These are phyloP conservation scores for Microctonus brassicae DNA, from an alignment of 2,888 invertebrate species.

Conservation along the genomic window DNA sequence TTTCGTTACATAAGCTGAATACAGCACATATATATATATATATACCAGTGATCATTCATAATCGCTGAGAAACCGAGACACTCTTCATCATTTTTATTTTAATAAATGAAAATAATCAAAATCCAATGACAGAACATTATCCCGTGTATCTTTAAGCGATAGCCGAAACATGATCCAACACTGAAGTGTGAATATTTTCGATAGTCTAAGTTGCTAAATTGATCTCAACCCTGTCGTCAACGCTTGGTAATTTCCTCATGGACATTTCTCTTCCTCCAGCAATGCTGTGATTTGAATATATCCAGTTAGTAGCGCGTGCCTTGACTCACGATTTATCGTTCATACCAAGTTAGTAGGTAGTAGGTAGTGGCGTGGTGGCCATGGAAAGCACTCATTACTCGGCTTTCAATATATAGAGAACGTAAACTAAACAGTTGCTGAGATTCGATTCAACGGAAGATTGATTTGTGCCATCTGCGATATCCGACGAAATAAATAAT, in stretches of 20 bases:
- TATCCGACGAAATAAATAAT: constrained; percentile 33
- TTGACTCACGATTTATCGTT: constrained; percentile 53
- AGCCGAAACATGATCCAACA: background rate
- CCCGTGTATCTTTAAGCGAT: background rate
- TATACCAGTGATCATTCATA: too few relatives aligned
- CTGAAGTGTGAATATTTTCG: background rate
- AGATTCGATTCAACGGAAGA: constrained; percentile 20
- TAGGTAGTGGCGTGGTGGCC: constrained; percentile 31
- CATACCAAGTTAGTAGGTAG: background rate
- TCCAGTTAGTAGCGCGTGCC: constrained; percentile 68
- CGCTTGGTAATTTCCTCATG: background rate
- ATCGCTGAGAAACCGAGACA: too few relatives aligned
- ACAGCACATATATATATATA: too few relatives aligned
- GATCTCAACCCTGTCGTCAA: background rate
- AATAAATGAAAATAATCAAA: background rate
- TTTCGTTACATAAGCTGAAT: too few relatives aligned
- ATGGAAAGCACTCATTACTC: constrained; percentile 46
- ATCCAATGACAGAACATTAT: background rate
- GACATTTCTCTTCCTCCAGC: constrained; percentile 63
- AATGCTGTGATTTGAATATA: constrained; percentile 68
- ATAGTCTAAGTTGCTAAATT: background rate
- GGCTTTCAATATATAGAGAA: constrained; percentile 40
- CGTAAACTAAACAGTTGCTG: background rate
- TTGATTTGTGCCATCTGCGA: constrained; percentile 32
- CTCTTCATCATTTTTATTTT: background rate